Evolutionary conservation across 2,888 invertebrate genomes (phyloP), one percentile per base, ranked within the genome.

Genomic region (Parnassius glacialis): DNA sequence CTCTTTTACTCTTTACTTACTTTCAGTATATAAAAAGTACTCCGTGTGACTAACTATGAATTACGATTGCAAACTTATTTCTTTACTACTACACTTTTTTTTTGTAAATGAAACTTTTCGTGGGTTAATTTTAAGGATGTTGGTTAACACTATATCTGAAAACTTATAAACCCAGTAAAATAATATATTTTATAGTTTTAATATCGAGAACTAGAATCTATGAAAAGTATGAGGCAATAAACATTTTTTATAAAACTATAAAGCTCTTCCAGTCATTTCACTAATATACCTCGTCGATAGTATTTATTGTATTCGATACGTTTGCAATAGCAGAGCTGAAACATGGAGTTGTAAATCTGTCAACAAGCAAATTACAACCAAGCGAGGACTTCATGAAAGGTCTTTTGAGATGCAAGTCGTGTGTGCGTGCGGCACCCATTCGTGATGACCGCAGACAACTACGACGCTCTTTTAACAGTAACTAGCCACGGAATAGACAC

Each of bases 311-410:
- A 74, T 76, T 70, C 72, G 67, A 73, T 73, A 69, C 54, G 58
- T 52, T 64, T 61, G 54, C 57, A 54, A 64, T 45, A 67, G 65
- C 60, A 65, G 65, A 66, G 68, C 70, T 71, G 71, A 72, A 72
- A 73, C 74, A 73, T 74, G 74, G 66, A 70, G 81, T 75, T 78
- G 84, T 87, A 87, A 87, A 87, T 84, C 84, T 87, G 84, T 85
- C 87, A 79, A 74, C 81, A 79, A 55, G 75, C 81, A 85, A 84
- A 86, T 84, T 80, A 83, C 80, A 76, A 72, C 76, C 75, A 74
- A 73, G 70, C 71, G 72, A 74, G 67, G 68, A 72, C 72, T 71
- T 71, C 75, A 78, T 75, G 74, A 74, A 76, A 68, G 65, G 68
- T 66, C 69, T 57, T 66, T 67, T 71, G 71, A 73, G 67, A 67